Percentiles rank a stretch among this genome's conserved stretches.
phyloP scores from a whole-genome alignment of 2,888 invertebrate genomes.

The Blastobasis adustella region DNA sequence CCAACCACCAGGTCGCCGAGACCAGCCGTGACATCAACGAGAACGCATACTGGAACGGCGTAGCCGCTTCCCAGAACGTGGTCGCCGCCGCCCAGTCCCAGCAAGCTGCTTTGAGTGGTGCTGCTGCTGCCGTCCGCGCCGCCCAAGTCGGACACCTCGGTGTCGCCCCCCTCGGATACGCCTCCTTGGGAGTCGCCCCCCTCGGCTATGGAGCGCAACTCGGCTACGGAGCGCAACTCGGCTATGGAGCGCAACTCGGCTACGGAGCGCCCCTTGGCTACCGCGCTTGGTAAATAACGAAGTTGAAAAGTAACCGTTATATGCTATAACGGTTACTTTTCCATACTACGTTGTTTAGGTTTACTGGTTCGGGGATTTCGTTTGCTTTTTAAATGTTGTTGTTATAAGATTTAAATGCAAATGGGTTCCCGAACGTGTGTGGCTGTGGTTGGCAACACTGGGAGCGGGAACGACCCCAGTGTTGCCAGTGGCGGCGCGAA shows the following conservation, averaged over 20 bases:
- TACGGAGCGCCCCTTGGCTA: slow-evolving; percentile 7
- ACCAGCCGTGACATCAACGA: slow-evolving; percentile 55
- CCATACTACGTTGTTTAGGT: too few species aligned
- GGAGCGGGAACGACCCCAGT: slow-evolving; percentile 7
- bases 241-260: slow-evolving; percentile 18
- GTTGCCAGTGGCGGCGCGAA: slow-evolving; percentile 24
- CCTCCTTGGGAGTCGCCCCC: slow-evolving; percentile 16
- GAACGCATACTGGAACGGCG: slow-evolving; percentile 60
- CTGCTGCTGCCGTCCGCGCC: slow-evolving; percentile 35
- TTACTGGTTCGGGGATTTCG: too few species aligned
- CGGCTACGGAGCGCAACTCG: neutral
- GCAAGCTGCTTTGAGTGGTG: slow-evolving; percentile 53
- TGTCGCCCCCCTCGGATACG: slow-evolving; percentile 20
- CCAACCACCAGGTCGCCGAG: slow-evolving; percentile 38
- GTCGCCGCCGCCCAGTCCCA: slow-evolving; percentile 65
- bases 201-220: slow-evolving; percentile 16
- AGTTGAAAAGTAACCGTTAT: neutral
- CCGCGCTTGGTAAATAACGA: slow-evolving; percentile 44
- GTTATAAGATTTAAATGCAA: too few species aligned
- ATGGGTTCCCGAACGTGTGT: too few species aligned
- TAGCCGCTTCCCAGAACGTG: slow-evolving; percentile 56
- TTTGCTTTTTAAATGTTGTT: too few species aligned
- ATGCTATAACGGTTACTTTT: too few species aligned
- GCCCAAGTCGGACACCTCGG: slow-evolving; percentile 19
- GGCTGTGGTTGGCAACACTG: slow-evolving; percentile 28